phyloP scores from a whole-genome alignment of 1,140 invertebrate genomes.

The Diuraphis noxia region DNA sequence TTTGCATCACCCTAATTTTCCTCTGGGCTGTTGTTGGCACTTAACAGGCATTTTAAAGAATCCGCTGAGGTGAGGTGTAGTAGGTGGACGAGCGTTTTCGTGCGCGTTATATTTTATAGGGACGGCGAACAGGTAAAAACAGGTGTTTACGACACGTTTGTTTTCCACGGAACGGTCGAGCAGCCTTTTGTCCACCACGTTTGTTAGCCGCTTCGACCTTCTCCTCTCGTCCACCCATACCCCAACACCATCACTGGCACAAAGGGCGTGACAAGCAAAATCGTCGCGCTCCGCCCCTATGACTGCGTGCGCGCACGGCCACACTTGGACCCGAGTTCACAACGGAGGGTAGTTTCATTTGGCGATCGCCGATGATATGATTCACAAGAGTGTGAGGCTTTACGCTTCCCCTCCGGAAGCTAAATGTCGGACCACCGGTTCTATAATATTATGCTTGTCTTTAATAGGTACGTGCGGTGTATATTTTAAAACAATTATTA shows the following conservation, averaged over 20 bases:
- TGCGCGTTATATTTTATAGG: not conserved
- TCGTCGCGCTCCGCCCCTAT: conserved; percentile 7
- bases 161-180: conserved; percentile 26
- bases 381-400: not conserved
- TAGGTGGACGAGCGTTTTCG: not conserved
- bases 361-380: too few relatives aligned
- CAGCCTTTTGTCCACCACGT: not conserved
- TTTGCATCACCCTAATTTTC: not conserved
- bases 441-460: not conserved
- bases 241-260: not conserved
- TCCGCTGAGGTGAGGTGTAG: not conserved
- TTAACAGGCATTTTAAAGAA: conserved; percentile 42
- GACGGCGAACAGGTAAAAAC: conserved; percentile 35
- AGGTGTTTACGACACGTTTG: conserved; percentile 51
- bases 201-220: not conserved
- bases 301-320: not conserved
- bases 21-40: not conserved
- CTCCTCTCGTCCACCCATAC: not conserved
- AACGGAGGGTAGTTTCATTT: not conserved
- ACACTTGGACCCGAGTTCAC: not conserved
- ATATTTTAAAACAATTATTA: not conserved
- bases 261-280: conserved; percentile 9
- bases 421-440: not conserved
- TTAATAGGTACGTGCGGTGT: not conserved
- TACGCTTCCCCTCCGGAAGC: not conserved